A percentile compares a stretch with the other conserved stretches of the same genome.
These are phyloP conservation scores for Amniataba percoides DNA, from an alignment of 2,797 vertebrate species.

Conservation along the genomic window DNA sequence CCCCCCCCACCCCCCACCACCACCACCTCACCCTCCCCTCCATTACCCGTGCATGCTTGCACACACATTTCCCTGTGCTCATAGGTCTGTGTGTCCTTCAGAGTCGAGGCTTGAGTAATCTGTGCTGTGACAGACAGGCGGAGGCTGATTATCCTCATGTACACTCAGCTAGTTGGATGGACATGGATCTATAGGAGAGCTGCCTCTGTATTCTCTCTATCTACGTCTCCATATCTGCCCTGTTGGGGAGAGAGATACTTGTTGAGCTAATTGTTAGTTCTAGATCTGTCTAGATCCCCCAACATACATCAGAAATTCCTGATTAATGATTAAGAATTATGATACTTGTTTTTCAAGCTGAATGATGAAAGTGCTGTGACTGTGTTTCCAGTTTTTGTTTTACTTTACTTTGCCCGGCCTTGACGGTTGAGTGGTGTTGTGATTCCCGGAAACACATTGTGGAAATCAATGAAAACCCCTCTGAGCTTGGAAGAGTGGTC, in stretches of 20 bases:
- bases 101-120: constrained; percentile 28
- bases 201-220: constrained; percentile 12
- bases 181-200: constrained; percentile 35
- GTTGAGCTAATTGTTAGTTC: not conserved
- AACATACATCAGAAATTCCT: not conserved
- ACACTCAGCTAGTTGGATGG: constrained; percentile 22
- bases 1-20: too few relatives aligned
- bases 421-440: constrained; percentile 43
- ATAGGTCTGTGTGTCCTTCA: constrained; percentile 40
- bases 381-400: not conserved
- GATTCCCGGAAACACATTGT: constrained; percentile 62
- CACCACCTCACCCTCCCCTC: not conserved
- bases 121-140: constrained; percentile 50
- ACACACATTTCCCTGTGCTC: constrained; percentile 19
- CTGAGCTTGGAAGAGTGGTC: constrained; percentile 29
- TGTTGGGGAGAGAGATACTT: not conserved
- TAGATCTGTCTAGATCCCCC: too few relatives aligned
- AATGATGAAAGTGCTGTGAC: not conserved
- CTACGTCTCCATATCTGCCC: constrained; percentile 12
- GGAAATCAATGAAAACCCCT: constrained; percentile 68
- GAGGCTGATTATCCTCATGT: constrained; percentile 46
- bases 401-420: constrained; percentile 6
- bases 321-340: not conserved
- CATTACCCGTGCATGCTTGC: constrained; percentile 50
- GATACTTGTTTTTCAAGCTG: not conserved